Conservation (phyloP, 2,113 vertebrate species). For the Clarias macrocephalus region DNA sequence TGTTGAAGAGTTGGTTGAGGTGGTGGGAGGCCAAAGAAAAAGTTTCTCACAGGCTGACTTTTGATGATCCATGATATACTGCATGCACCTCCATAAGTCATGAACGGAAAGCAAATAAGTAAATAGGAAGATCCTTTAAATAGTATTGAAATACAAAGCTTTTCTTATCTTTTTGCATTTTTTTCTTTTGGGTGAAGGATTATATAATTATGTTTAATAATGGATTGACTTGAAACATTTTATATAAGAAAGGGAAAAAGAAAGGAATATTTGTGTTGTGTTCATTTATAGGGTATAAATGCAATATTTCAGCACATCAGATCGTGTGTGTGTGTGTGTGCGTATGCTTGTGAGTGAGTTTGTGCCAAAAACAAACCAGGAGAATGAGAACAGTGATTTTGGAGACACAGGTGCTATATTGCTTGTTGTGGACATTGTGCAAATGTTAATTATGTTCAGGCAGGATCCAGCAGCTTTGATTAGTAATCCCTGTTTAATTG, state of each 20-base stretch:
- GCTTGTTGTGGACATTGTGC: constrained; percentile 49
- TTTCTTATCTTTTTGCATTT: not conserved
- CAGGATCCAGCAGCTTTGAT: constrained; percentile 51
- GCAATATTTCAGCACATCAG: not conserved
- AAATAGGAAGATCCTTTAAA: not conserved
- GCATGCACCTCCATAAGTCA: not conserved
- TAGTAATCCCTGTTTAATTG: constrained; percentile 57
- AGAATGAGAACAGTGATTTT: constrained; percentile 28
- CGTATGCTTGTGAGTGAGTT: not conserved
- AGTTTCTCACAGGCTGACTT: not conserved
- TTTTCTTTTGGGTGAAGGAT: not conserved
- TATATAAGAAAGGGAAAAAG: not conserved
- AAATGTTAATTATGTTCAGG: constrained; percentile 53
- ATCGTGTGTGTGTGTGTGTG: not conserved
- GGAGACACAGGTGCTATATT: constrained; percentile 45
- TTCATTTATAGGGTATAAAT: not conserved
- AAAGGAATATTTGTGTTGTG: not conserved
- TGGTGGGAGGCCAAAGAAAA: not conserved
- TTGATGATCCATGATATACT: not conserved
- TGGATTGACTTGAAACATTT: not conserved
- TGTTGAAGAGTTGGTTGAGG: not conserved
- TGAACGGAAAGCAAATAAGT: not conserved
- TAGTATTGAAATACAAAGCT: not conserved
- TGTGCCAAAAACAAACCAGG: not conserved
- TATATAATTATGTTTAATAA: not conserved